Evolutionary conservation across 2,888 invertebrate genomes (phyloP).

Genomic region (Tiphia femorata): DNA sequence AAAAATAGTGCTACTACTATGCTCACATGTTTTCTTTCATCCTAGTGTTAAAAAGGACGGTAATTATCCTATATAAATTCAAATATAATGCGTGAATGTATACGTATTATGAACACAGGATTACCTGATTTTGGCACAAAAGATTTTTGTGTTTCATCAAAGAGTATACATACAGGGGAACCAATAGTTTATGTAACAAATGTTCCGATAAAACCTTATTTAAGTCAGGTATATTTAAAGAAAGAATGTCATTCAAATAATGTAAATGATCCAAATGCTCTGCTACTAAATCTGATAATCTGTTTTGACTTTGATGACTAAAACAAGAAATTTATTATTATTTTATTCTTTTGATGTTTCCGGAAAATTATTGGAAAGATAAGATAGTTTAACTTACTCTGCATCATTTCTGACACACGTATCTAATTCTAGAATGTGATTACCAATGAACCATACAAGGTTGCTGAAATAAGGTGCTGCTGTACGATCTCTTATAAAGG

Average conservation of each 20-base stretch:
- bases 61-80: not conserved
- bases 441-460: constrained; percentile 98
- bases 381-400: constrained; percentile 80
- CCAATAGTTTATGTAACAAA: constrained; percentile 89
- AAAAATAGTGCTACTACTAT: constrained; percentile 92
- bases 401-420: constrained; percentile 94
- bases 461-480: constrained; percentile 99
- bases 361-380: not conserved
- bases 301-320: constrained; percentile 91
- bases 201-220: constrained; percentile 96
- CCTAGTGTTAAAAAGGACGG: constrained; percentile 40
- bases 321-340: constrained; percentile 29
- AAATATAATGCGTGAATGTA: too few species aligned
- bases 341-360: constrained; percentile 11
- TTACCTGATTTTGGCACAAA: constrained; percentile 60
- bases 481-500: constrained; percentile 95
- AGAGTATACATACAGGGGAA: constrained; percentile 95
- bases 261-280: constrained; percentile 98
- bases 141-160: constrained; percentile 71
- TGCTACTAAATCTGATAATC: constrained; percentile 93
- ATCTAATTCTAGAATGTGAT: constrained; percentile 96
- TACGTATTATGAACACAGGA: too few species aligned
- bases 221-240: constrained; percentile 90
- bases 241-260: constrained; percentile 96
- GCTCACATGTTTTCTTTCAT: constrained; percentile 71